Evolutionary conservation across 2,113 vertebrate genomes (phyloP).

Genomic region (Ochotona curzoniae): DNA sequence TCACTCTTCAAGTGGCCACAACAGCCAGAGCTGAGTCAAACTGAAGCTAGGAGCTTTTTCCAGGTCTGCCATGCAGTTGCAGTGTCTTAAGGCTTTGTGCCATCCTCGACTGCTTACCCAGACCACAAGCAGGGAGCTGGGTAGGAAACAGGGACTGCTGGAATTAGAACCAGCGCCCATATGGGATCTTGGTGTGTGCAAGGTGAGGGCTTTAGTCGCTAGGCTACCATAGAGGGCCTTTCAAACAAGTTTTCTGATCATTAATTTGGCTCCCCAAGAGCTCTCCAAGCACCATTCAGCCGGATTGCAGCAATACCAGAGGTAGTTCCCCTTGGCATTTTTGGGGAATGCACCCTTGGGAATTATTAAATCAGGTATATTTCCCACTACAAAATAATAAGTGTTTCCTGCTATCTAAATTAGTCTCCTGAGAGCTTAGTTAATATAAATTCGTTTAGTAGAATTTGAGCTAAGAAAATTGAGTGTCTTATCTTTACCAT

Average conservation of each 20-base stretch:
- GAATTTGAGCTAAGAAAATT: conserved; percentile 46
- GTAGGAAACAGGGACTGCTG: too few species aligned
- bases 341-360: not conserved
- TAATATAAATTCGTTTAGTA: conserved; percentile 42
- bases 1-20: too few species aligned
- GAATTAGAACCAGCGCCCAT: too few species aligned
- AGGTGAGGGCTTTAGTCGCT: too few species aligned
- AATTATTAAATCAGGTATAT: conserved; percentile 38
- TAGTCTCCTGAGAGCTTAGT: conserved; percentile 42
- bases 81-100: too few species aligned
- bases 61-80: too few species aligned
- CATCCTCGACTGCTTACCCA: too few species aligned
- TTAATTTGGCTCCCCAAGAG: not conserved
- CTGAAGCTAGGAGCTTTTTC: too few species aligned
- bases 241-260: not conserved
- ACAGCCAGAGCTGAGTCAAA: too few species aligned
- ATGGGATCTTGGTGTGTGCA: too few species aligned
- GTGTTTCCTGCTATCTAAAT: conserved; percentile 39
- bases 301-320: not conserved
- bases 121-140: too few species aligned
- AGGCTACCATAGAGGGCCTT: not conserved
- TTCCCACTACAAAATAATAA: conserved; percentile 50
- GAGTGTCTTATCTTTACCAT: conserved; percentile 55
- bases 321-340: not conserved
- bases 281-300: not conserved